phyloP scores from a whole-genome alignment of 2,797 vertebrate species.

The Aeoliscus strigatus region DNA sequence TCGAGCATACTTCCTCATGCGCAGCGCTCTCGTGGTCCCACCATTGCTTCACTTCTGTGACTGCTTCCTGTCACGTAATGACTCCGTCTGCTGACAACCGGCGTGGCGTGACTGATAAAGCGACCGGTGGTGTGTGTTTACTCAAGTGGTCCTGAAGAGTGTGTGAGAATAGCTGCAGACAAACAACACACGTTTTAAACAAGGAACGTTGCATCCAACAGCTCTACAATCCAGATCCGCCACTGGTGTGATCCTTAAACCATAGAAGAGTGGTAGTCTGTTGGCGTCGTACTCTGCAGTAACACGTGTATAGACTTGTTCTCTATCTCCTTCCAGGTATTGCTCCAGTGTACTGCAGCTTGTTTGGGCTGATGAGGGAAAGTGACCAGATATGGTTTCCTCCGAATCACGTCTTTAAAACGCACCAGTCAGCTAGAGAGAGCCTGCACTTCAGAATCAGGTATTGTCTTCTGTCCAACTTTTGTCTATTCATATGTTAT shows the following conservation, averaged over 20 bases:
- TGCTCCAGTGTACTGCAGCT: constrained; percentile 81
- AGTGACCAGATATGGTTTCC: constrained; percentile 86
- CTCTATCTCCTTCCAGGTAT: constrained; percentile 72
- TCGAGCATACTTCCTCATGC: constrained; percentile 35
- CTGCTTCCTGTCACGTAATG: constrained; percentile 40
- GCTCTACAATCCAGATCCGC: no score
- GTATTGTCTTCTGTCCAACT: constrained; percentile 35
- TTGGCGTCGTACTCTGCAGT: no score
- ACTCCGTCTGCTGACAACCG: not conserved
- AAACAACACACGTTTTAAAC: no score
- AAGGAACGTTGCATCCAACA: no score
- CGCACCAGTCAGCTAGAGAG: constrained; percentile 75
- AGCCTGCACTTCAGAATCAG: constrained; percentile 86
- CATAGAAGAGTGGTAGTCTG: no score
- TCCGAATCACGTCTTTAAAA: constrained; percentile 88
- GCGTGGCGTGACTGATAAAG: not conserved
- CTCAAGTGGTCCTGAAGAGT: no score
- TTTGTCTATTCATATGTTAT: not conserved
- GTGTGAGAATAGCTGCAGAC: no score
- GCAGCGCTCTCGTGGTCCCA: not conserved
- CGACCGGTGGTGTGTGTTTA: not conserved
- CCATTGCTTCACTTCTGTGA: constrained; percentile 30
- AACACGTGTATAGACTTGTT: no score
- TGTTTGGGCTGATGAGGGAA: constrained; percentile 92
- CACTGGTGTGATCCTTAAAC: no score